Percentiles rank a stretch among this genome's conserved stretches.
phyloP scores from a whole-genome alignment of 1,140 invertebrate species.

The Caenorhabditis inopinata region DNA sequence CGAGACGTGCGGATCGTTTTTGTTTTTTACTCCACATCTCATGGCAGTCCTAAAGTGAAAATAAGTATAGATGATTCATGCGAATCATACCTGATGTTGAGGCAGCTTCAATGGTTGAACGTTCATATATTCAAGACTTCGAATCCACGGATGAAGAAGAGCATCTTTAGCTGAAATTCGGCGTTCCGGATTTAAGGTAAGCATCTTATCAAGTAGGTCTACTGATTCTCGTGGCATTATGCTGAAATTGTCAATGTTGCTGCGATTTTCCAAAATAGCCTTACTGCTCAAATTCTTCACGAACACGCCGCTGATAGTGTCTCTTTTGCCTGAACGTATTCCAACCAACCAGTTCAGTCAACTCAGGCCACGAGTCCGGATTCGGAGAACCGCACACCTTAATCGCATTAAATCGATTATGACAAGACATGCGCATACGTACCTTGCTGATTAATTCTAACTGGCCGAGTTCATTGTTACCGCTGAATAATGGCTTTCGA shows the following conservation, averaged over 20 bases:
- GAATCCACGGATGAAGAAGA: conserved; percentile 88
- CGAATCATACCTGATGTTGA: conserved; percentile 82
- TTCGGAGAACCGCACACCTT: conserved; percentile 86
- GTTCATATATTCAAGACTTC: conserved; percentile 81
- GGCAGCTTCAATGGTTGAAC: conserved; percentile 74
- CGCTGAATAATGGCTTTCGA: conserved; percentile 93
- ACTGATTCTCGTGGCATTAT: conserved; percentile 83
- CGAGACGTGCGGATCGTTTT: conserved; percentile 4
- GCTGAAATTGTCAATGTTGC: conserved; percentile 1
- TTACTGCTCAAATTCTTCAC: conserved; percentile 75
- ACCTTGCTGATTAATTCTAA: conserved; percentile 86
- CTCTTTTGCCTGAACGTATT: conserved; percentile 38
- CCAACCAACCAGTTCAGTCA: conserved; percentile 78
- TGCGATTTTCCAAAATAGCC: neutral
- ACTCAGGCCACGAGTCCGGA: conserved; percentile 95
- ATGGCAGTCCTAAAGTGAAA: conserved; percentile 87
- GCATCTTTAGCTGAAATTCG: conserved; percentile 91
- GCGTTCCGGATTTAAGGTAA: conserved; percentile 89
- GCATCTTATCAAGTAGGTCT: conserved; percentile 91
- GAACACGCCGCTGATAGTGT: neutral
- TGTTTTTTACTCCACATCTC: conserved; percentile 89
- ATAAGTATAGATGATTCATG: too few species aligned
- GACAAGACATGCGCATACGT: too few species aligned
- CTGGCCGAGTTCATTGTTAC: conserved; percentile 87
- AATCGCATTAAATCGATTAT: too few species aligned